Percentiles rank a stretch among this genome's conserved stretches.
Conservation (phyloP, 2,113 vertebrate species). For the Centropus unirufus region DNA sequence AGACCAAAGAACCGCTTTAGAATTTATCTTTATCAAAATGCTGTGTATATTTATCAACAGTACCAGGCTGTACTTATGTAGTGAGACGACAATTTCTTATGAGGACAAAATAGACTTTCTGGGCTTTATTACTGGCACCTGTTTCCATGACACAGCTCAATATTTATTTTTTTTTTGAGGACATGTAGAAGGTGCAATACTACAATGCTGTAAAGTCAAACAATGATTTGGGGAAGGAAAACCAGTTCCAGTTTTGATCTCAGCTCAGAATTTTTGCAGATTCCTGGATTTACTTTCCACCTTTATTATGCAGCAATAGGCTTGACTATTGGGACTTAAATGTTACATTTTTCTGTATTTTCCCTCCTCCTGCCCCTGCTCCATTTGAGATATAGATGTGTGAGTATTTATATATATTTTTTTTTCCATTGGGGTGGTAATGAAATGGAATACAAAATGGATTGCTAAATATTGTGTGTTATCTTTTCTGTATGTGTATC, state of each 20-base stretch:
- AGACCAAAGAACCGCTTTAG: constrained; percentile 53
- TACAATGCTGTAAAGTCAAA: constrained; percentile 21
- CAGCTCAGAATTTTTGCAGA: not conserved
- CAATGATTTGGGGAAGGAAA: not conserved
- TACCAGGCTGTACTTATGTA: constrained; percentile 34
- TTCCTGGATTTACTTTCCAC: not conserved
- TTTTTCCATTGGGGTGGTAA: not conserved
- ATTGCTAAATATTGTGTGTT: constrained; percentile 51
- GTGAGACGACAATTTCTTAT: constrained; percentile 43
- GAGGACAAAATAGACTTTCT: constrained; percentile 39
- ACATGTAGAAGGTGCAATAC: not conserved
- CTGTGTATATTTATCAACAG: constrained; percentile 22
- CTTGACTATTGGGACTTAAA: constrained; percentile 6
- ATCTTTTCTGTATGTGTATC: constrained; percentile 53
- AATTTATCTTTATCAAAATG: constrained; percentile 66
- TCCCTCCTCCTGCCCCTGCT: not conserved
- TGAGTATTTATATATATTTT: not conserved
- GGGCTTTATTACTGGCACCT: constrained; percentile 45
- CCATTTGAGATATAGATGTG: not conserved
- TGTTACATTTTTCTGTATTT: not conserved
- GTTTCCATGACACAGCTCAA: constrained; percentile 26
- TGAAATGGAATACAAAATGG: constrained; percentile 46
- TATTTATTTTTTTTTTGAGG: not conserved
- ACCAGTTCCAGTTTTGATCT: constrained; percentile 7
- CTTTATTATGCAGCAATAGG: not conserved